Conservation (phyloP, 2,888 invertebrate genomes). For the Digitonthophagus gazella region DNA sequence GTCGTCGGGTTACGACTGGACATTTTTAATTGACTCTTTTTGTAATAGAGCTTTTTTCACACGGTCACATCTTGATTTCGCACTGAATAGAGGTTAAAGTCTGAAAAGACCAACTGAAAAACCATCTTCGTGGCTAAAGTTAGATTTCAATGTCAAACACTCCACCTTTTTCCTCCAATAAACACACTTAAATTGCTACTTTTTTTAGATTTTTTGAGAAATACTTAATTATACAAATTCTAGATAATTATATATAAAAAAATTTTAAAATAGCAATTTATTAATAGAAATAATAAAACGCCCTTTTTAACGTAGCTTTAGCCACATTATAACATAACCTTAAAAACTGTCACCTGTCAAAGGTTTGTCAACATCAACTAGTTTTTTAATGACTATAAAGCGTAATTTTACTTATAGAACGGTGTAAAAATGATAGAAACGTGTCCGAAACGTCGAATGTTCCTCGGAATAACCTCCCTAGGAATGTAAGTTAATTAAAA, state of each 20-base stretch:
- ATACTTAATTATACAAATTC: too few relatives aligned
- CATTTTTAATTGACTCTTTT: slow-evolving; percentile 51
- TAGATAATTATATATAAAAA: too few relatives aligned
- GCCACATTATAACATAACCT: neutral
- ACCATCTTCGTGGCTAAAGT: neutral
- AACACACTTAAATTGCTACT: too few relatives aligned
- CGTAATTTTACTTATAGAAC: neutral
- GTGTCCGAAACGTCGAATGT: slow-evolving; percentile 81
- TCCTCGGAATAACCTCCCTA: slow-evolving; percentile 71
- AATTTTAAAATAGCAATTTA: too few relatives aligned
- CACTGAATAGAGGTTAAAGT: neutral
- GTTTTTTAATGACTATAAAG: too few relatives aligned
- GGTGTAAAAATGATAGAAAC: slow-evolving; percentile 76
- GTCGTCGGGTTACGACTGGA: slow-evolving; percentile 73
- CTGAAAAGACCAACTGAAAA: too few relatives aligned
- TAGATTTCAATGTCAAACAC: too few relatives aligned
- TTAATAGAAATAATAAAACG: too few relatives aligned
- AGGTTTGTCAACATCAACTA: neutral
- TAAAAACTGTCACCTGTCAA: neutral
- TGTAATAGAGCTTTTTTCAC: neutral
- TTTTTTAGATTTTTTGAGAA: too few relatives aligned
- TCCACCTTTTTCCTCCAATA: too few relatives aligned
- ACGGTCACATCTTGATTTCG: slow-evolving; percentile 1
- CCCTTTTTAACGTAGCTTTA: too few relatives aligned
- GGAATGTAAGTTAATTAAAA: slow-evolving; percentile 63